phyloP scores from a whole-genome alignment of 2,113 vertebrate species.

The Triplophysa tibetana region DNA sequence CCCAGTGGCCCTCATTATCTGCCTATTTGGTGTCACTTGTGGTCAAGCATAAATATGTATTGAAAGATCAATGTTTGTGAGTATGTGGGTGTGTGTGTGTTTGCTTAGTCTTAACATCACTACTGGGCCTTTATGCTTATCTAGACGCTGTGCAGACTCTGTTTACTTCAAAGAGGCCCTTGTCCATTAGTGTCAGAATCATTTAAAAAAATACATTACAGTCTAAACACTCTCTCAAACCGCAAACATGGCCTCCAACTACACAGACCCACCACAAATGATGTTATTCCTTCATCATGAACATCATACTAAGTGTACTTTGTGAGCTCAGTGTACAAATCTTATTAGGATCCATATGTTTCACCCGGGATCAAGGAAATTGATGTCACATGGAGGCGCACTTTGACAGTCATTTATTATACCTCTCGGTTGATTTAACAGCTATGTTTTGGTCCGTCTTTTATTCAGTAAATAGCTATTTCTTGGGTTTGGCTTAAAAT shows the following conservation, averaged over 20 bases:
- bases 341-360: constrained; percentile 7
- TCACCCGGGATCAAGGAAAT: constrained; percentile 1
- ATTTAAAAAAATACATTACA: constrained; percentile 22
- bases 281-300: constrained; percentile 1
- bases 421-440: constrained; percentile 1
- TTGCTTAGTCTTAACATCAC: constrained; percentile 25
- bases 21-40: constrained; percentile 32
- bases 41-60: constrained; percentile 54
- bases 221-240: constrained; percentile 5
- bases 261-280: constrained; percentile 21
- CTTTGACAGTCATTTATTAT: neutral
- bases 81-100: constrained; percentile 18
- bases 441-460: neutral
- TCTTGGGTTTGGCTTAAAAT: neutral
- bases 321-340: neutral
- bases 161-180: constrained; percentile 32
- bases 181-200: constrained; percentile 25
- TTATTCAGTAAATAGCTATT: neutral
- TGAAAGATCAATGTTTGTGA: constrained; percentile 23
- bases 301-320: neutral
- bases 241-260: neutral
- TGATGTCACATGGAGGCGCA: neutral
- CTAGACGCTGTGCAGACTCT: constrained; percentile 25
- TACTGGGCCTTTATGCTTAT: constrained; percentile 10
- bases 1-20: constrained; percentile 53